phyloP scores from a whole-genome alignment of 2,888 invertebrate species.

The Scrobipalpa atriplicella region DNA sequence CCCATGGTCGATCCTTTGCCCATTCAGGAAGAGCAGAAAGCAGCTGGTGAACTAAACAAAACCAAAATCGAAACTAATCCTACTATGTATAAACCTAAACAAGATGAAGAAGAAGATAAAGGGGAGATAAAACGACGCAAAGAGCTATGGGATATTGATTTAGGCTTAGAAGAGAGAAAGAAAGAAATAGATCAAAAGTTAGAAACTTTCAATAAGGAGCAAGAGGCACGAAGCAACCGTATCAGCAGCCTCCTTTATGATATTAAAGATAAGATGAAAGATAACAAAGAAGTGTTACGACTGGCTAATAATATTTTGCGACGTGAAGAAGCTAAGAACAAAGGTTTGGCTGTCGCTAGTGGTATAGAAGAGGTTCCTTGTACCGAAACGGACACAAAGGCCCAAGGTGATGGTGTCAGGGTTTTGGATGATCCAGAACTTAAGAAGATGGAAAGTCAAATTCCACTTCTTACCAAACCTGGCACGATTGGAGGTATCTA shows the following conservation, averaged over 20 bases:
- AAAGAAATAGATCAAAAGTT: conserved; percentile 49
- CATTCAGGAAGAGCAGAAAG: conserved; percentile 20
- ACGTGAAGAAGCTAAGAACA: conserved; percentile 59
- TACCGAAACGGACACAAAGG: conserved; percentile 47
- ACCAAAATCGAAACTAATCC: neutral
- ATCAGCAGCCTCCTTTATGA: conserved; percentile 65
- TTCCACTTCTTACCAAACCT: conserved; percentile 30
- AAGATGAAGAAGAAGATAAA: conserved; percentile 20
- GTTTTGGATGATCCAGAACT: conserved; percentile 32
- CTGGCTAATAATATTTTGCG: conserved; percentile 67
- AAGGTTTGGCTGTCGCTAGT: conserved; percentile 31
- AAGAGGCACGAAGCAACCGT: conserved; percentile 58
- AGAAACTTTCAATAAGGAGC: conserved; percentile 51
- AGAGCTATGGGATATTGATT: conserved; percentile 61
- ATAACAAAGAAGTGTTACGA: conserved; percentile 69
- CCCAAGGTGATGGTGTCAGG: conserved; percentile 58
- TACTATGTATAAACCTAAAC: conserved; percentile 16
- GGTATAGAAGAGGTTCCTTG: conserved; percentile 39
- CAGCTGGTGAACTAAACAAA: conserved; percentile 31
- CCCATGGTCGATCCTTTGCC: neutral
- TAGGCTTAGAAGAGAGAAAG: conserved; percentile 38
- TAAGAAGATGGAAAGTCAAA: conserved; percentile 29
- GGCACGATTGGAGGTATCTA: conserved; percentile 23
- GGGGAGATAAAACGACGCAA: conserved; percentile 48
- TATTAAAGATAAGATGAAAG: conserved; percentile 75